Conservation (phyloP, 2,797 vertebrate genomes). For the Podarcis lilfordi region DNA sequence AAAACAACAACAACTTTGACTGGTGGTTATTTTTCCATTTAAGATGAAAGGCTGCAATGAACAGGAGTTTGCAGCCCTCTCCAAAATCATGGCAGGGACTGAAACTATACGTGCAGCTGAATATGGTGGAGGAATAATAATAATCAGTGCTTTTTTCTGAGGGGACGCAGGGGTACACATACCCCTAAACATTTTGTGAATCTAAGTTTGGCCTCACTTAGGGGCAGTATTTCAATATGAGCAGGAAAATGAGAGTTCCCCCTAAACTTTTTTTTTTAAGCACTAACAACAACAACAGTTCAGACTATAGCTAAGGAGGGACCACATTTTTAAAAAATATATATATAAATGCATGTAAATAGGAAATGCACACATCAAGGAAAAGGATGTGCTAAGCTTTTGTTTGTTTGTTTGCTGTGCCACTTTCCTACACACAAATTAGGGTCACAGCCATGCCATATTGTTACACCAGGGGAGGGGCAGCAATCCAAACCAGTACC, state of each 20-base stretch:
- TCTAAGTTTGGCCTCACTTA: too few species aligned
- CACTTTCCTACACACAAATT: neutral
- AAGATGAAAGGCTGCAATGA: neutral
- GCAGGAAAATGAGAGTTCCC: too few species aligned
- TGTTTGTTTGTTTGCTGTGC: neutral
- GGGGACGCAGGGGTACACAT: too few species aligned
- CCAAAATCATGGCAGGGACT: neutral
- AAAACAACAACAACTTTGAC: neutral
- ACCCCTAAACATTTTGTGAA: too few species aligned
- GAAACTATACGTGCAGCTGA: neutral
- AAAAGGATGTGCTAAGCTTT: neutral
- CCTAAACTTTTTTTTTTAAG: too few species aligned
- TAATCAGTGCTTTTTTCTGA: too few species aligned
- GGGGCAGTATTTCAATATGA: too few species aligned
- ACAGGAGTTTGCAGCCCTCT: neutral
- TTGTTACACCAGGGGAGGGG: too few species aligned
- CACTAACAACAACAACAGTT: neutral
- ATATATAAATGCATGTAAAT: neutral
- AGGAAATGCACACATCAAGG: neutral
- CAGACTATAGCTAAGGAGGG: neutral
- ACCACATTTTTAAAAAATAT: too few species aligned
- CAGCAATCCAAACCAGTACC: neutral
- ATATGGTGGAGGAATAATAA: neutral
- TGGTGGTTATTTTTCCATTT: slow-evolving; percentile 12
- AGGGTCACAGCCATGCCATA: too few species aligned